Evolutionary conservation across 2,797 vertebrate species (phyloP).

Genomic region (Sternotherus odoratus): DNA sequence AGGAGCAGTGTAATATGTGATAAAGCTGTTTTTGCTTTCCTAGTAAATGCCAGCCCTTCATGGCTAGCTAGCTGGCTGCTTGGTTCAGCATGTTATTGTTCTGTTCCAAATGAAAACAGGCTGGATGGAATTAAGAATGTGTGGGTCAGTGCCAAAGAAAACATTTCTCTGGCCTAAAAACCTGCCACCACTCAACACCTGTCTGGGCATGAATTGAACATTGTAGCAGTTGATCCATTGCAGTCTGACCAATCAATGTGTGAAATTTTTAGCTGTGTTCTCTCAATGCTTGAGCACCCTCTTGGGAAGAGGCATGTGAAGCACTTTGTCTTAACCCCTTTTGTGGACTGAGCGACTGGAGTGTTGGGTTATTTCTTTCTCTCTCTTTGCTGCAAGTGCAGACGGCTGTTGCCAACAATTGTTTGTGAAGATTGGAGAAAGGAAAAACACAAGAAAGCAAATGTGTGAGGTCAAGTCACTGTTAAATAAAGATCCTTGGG

Average conservation of each 20-base stretch:
- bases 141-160: slow-evolving; percentile 57
- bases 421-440: slow-evolving; percentile 29
- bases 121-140: slow-evolving; percentile 60
- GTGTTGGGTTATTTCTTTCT: neutral
- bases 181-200: slow-evolving; percentile 51
- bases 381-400: neutral
- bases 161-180: slow-evolving; percentile 54
- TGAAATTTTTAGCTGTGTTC: slow-evolving; percentile 39
- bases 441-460: neutral
- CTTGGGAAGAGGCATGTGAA: neutral
- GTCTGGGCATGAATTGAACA: slow-evolving; percentile 47
- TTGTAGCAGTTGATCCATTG: slow-evolving; percentile 24
- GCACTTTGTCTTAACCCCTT: neutral
- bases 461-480: neutral
- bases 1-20: neutral
- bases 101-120: slow-evolving; percentile 44
- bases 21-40: slow-evolving; percentile 40
- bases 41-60: slow-evolving; percentile 59
- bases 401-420: neutral
- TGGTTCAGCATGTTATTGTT: slow-evolving; percentile 51
- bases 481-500: neutral
- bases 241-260: slow-evolving; percentile 22
- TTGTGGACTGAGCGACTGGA: neutral
- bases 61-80: slow-evolving; percentile 9
- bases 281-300: slow-evolving; percentile 45